Evolutionary conservation across 2,797 vertebrate genomes (phyloP).

Genomic region (Basileuterus tristriatus): DNA sequence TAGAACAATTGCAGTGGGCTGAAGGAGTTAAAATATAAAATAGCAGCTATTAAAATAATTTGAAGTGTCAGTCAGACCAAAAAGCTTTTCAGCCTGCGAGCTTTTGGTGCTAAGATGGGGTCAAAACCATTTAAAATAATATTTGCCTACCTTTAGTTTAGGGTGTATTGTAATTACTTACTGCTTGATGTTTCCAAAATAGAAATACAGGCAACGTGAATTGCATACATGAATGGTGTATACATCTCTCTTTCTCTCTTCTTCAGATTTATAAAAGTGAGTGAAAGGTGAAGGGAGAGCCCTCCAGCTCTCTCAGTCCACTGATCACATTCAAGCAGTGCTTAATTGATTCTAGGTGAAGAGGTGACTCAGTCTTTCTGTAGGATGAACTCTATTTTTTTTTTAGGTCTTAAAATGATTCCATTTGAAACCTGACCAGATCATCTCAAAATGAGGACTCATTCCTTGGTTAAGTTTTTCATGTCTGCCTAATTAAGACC

Average conservation of each 20-base stretch:
- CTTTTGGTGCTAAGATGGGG: neutral
- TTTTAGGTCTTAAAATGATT: neutral
- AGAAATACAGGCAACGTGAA: neutral
- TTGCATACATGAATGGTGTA: neutral
- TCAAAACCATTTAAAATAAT: neutral
- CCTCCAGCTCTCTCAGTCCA: neutral
- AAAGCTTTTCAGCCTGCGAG: neutral
- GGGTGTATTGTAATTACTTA: neutral
- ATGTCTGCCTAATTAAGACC: neutral
- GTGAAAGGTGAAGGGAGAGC: neutral
- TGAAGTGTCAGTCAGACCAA: neutral
- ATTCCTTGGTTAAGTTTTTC: neutral
- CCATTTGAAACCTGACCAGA: neutral
- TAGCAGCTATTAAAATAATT: neutral
- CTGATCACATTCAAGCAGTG: neutral
- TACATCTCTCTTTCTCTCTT: neutral
- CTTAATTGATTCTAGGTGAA: neutral
- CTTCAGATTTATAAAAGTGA: neutral
- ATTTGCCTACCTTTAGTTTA: neutral
- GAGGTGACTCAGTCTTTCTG: neutral
- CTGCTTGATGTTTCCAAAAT: neutral
- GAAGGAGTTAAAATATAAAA: slow-evolving; percentile 1
- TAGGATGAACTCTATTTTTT: neutral
- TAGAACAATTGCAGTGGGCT: neutral
- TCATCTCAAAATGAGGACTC: neutral